phyloP scores from a whole-genome alignment of 2,113 vertebrate species.

The Poicephalus gulielmi region DNA sequence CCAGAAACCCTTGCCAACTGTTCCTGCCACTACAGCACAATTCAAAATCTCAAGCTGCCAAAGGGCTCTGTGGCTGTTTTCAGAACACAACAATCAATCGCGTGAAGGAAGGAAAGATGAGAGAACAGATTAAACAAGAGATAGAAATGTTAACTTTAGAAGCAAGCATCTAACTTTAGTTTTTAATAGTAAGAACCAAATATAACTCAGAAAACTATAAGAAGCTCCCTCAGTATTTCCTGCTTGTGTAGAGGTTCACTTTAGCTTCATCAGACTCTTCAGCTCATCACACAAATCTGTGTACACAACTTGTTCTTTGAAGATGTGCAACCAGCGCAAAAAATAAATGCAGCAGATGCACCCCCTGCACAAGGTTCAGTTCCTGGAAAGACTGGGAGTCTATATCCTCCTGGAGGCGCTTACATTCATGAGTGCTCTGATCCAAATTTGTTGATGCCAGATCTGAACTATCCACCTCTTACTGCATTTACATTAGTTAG shows the following conservation, averaged over 20 bases:
- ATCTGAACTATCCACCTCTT: not conserved
- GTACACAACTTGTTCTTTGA: not conserved
- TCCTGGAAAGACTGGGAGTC: not conserved
- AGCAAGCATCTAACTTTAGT: not conserved
- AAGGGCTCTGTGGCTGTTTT: constrained; percentile 51
- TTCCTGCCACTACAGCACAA: constrained; percentile 61
- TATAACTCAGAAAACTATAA: not conserved
- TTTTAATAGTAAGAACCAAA: not conserved
- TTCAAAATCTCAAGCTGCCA: constrained; percentile 63
- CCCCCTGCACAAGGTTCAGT: not conserved
- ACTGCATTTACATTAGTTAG: not conserved
- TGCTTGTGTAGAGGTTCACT: not conserved
- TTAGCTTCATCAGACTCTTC: not conserved
- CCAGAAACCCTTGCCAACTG: constrained; percentile 57
- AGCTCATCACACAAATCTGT: not conserved
- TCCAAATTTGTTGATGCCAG: not conserved
- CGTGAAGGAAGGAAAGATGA: constrained; percentile 46
- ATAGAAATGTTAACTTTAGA: constrained; percentile 23
- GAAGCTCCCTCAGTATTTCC: not conserved
- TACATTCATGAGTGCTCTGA: not conserved
- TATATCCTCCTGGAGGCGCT: not conserved
- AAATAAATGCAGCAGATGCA: not conserved
- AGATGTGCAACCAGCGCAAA: not conserved
- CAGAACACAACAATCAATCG: constrained; percentile 61
- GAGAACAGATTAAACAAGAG: constrained; percentile 47